Base-by-base conservation (phyloP, 2,888 invertebrate genomes). In the Eupithecia exiguata region DNA sequence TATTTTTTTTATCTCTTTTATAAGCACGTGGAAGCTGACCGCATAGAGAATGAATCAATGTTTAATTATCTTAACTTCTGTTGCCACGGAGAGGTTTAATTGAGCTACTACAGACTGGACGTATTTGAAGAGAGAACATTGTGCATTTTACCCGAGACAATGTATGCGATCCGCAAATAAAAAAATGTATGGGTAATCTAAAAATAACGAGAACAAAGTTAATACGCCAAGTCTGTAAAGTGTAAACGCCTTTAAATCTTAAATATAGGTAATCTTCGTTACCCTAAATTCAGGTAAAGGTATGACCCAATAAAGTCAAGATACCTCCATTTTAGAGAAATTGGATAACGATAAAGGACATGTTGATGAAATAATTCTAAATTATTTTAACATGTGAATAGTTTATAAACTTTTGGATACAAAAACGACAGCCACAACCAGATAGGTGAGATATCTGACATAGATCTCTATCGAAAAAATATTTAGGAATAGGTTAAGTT, bases 71-170 rank as follows among this genome's bases (percentile, higher is more conserved):
- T 72, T 68, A 30, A 53, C 0, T 38, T 73, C 76, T 73, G 71
- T 69, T 76, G 76, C 76, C 73, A 76, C 62, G 49, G 71, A 74
- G 71, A 75, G n/a, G 35, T 46, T n/a, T 35, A n/a, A 35, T 5
- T n/a, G n/a, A n/a, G 38, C 38, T n/a, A 21, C 36, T 36, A 65
- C 38, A 65, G 63, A 65, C n/a, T 10, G 21, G 21, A 38, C 63
- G 63, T 65, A 65, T 65, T 65, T 65, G 12, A 65, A 36, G 38
- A 21, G n/a, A 36, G 18, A 63, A 65, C n/a, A n/a, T 38, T 36
- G 38, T 21, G 7, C 1, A 38, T 36, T 18, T 35, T 0, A 36
- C n/a, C 63, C 9, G 12, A 65, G 18, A 65, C 35, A 36, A 9
- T 36, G 14, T 38, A 65, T 5, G 38, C 5, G 36, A 38, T 12